Evolutionary conservation across 2,113 vertebrate genomes (phyloP), one percentile per base, ranked within the genome.

Genomic region (Saguinus imperator): DNA sequence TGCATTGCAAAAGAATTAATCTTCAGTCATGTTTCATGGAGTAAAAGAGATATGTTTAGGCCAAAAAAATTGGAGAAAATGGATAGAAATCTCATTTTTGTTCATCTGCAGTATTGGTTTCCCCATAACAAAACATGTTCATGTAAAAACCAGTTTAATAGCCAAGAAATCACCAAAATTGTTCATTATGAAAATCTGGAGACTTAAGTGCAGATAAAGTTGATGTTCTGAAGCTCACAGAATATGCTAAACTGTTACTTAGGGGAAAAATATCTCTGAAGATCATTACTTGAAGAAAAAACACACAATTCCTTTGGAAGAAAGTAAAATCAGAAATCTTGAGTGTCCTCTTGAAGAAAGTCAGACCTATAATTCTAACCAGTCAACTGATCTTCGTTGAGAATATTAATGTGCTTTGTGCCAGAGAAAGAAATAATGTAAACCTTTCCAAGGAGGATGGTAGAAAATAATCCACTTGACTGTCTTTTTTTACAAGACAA

Each of bases 101-200:
- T n/a, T 95, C 29, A 87, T 75, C 37, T 89, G 35, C 17, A 55
- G 3, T 81, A 6, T 64, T 43, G 11, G 6, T 84, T 90, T 80
- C 35, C 32, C 23, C 18, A 4, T 88, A 81, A 87, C 50, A 52
- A 73, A 75, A 10, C 18, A 80, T 18, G 2, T 35, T 84, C 57
- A 48, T 64, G 40, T 83, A 45, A 73, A 61, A 92, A 76, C 7
- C 40, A 32, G 14, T 14, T 94, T 92, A 92, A 29, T 81, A 84
- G 57, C 70, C 48, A 91, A 91, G 29, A 68, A 52, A 87, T 79
- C 14, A 52, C 37, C 11, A 45, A 52, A 43, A 50, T 45, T 93
- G n/a, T 80, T 95, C 43, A 72, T 73, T 66, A 52, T 57, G 82
- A 91, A 89, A 90, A 87, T 84, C 37, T 80, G 16, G 50, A 92